Base-by-base conservation (phyloP, 2,113 vertebrate species). In the Ciconia stormi region DNA sequence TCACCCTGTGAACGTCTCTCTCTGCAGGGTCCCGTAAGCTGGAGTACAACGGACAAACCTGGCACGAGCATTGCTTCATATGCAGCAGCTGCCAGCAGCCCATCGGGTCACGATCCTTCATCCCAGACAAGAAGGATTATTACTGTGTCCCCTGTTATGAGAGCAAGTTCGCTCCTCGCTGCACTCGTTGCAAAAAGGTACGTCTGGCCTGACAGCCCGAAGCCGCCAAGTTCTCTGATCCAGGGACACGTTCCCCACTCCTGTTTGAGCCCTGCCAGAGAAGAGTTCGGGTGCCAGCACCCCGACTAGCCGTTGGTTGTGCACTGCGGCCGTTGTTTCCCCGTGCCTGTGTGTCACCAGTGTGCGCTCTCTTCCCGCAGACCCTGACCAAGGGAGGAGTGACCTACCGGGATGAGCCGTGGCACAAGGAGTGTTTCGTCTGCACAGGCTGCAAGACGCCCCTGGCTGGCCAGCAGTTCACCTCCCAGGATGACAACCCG, bases 391-490 rank as follows among this genome's bases (percentile, higher is more conserved):
- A 99, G 98, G 99, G 99, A 32, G 99, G 99, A 7, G 99, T 99
- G 98, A 99, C 99, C 59, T 99, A 99, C 96, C 98, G 99, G 44
- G 99, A 99, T 4, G 99, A 99, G 98, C 99, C 99, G 1, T 99
- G 99, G 99, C 99, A 99, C 97, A 99, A 99, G 97, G 99, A 99
- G 97, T 99, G 99, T 97, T 99, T 99, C 70, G 99, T 99, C 95
- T 99, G 99, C 98, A 99, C 98, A 1, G 98, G 98, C 97, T 99
- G 99, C 98, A 98, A 99, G 98, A 98, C 98, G 1, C 99, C 99
- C 97, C 98, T 99, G 98, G 99, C 99, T 17, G 99, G 99, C 66
- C 99, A 99, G 96, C 99, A 99, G 97, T 99, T 99, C 98, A 99
- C 99, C 94, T 99, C 99, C 86, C 98, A 99, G 89, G 99, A 99